A percentile compares a stretch with the other conserved stretches of the same genome.
Evolutionary conservation across 2,888 invertebrate genomes (phyloP).

Genomic region (Andrena marginata): DNA sequence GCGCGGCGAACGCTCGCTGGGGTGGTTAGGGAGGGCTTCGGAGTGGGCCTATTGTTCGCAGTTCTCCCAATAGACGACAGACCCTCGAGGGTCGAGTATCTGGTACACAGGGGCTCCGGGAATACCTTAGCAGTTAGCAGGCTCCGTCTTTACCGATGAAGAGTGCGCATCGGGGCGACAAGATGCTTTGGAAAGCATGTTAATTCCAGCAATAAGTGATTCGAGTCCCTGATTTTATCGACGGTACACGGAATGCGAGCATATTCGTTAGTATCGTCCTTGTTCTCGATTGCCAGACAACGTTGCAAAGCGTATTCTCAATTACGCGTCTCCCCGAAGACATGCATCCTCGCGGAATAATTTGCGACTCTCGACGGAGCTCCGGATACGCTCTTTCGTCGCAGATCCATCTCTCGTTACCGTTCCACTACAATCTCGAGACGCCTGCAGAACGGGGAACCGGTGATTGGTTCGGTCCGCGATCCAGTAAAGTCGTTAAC

Average conservation of each 20-base stretch:
- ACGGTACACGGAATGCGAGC: too few species aligned
- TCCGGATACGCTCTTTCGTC: background rate
- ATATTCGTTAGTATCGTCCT: background rate
- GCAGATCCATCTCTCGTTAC: background rate
- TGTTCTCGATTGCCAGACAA: background rate
- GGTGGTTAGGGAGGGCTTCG: background rate
- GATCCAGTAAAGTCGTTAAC: background rate
- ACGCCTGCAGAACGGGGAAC: background rate
- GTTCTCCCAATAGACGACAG: background rate
- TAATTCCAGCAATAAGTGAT: background rate
- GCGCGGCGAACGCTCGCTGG: background rate
- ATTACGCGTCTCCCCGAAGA: background rate
- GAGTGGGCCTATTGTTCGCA: background rate
- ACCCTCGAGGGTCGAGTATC: too few species aligned
- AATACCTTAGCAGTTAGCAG: too few species aligned
- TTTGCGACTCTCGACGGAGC: background rate
- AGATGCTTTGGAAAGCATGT: slow-evolving; percentile 4
- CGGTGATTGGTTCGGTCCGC: background rate
- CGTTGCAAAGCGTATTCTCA: background rate
- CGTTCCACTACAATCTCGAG: background rate
- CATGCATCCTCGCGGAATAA: background rate
- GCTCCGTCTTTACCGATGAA: too few species aligned
- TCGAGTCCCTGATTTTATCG: too few species aligned
- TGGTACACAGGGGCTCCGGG: too few species aligned
- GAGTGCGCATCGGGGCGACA: background rate